A percentile compares a stretch with the other conserved stretches of the same genome.
Conservation (phyloP, 2,113 vertebrate species). For the Bostrychus sinensis region DNA sequence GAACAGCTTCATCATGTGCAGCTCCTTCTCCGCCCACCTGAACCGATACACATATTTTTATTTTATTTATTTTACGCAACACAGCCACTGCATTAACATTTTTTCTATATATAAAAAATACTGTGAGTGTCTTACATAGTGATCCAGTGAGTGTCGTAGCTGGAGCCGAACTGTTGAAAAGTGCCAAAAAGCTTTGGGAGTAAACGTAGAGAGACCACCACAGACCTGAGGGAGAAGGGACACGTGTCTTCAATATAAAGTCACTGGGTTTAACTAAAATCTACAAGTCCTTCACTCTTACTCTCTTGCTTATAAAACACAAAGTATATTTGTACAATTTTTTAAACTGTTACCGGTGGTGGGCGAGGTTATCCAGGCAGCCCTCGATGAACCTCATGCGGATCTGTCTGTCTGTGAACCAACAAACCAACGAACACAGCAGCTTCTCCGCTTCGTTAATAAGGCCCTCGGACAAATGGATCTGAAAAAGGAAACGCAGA, state of each 20-base stretch:
- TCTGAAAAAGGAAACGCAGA: slow-evolving; percentile 69
- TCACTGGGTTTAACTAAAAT: too few species aligned
- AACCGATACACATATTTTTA: too few species aligned
- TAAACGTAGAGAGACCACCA: slow-evolving; percentile 95
- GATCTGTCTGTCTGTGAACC: slow-evolving; percentile 99
- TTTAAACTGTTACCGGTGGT: slow-evolving; percentile 97
- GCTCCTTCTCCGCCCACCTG: slow-evolving; percentile 99
- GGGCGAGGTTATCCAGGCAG: slow-evolving; percentile 97
- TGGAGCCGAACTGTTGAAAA: slow-evolving; percentile 98
- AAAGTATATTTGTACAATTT: too few species aligned
- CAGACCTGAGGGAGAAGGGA: slow-evolving; percentile 84
- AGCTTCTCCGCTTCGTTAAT: slow-evolving; percentile 99
- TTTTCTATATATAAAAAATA: too few species aligned
- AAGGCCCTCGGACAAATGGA: slow-evolving; percentile 96
- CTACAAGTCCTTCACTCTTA: too few species aligned
- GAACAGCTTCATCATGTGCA: slow-evolving; percentile 99
- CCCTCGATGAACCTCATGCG: slow-evolving; percentile 99
- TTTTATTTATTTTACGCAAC: too few species aligned
- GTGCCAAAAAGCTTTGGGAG: slow-evolving; percentile 98
- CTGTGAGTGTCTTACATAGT: slow-evolving; percentile 88
- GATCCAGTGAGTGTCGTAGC: slow-evolving; percentile 99
- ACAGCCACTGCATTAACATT: too few species aligned
- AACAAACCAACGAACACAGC: slow-evolving; percentile 97
- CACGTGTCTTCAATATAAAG: too few species aligned
- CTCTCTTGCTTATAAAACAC: too few species aligned